A percentile compares a stretch with the other conserved stretches of the same genome.
Evolutionary conservation across 2,797 vertebrate genomes (phyloP).

Genomic region (Catharus ustulatus): DNA sequence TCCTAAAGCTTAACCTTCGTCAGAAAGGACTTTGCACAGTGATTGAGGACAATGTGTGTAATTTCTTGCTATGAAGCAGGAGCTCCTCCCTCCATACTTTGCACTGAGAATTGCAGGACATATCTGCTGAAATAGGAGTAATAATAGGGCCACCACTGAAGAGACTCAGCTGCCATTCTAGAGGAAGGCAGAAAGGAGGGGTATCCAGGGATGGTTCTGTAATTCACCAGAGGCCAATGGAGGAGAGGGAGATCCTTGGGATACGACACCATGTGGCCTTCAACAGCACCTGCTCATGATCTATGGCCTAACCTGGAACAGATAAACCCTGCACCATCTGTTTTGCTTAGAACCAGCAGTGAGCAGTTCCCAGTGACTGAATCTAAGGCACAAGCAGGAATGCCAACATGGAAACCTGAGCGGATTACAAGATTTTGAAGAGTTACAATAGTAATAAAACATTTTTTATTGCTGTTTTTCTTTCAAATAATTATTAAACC

Average conservation of each 20-base stretch:
- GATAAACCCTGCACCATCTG: neutral
- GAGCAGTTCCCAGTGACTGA: neutral
- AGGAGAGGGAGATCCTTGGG: neutral
- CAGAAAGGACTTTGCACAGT: neutral
- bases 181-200: neutral
- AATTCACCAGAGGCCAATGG: neutral
- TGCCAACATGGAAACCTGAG: neutral
- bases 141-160: neutral
- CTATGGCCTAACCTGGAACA: neutral
- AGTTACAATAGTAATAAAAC: conserved; percentile 13
- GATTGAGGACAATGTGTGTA: neutral
- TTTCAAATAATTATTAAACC: conserved; percentile 40
- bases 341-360: neutral
- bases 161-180: neutral
- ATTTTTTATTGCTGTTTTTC: conserved; percentile 18
- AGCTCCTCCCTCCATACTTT: neutral
- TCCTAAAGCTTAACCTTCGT: neutral
- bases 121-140: neutral
- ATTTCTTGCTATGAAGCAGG: neutral
- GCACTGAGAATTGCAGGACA: neutral
- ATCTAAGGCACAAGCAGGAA: neutral
- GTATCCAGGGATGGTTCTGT: neutral
- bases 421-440: neutral
- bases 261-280: neutral
- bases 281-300: neutral